Base-by-base conservation (phyloP, 1,140 invertebrate species). In the Muscidifurax raptorellus region DNA sequence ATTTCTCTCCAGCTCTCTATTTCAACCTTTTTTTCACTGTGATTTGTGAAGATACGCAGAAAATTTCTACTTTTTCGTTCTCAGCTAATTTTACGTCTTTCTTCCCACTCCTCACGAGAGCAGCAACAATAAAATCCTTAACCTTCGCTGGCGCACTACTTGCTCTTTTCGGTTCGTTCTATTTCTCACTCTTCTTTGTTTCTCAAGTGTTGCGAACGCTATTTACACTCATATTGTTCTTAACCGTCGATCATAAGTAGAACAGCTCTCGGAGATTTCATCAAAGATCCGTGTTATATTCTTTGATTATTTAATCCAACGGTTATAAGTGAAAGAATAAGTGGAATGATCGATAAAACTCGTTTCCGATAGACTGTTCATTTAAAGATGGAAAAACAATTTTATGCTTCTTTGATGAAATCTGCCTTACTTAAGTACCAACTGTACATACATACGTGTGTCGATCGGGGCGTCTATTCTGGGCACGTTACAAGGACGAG, bases 141-240 rank as follows among this genome's bases (percentile, higher is more conserved):
- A 59, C 79, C 30, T 30, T 12, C 6, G 59, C 22, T 52, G 59
- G 12, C 27, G 4, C 2, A 52, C 9, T 72, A 40, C 30, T 64
- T 47, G 6, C n/a, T 64, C 40, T 64, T 25, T 32, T 64, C 15
- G 10, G 25, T 75, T 36, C 59, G 30, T 75, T 64, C 44, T 27
- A 82, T 15, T 66, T 40, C 25, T 80, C 32, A 69, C 66, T 32
- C 44, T 72, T 72, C 30, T 5, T 13, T 25, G 15, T 28, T 69
- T 28, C 30, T 82, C 27, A 82, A 64, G 47, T 64, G 69, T 74
- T 64, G 25, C 30, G 4, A 28, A 18, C 28, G 36, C 47, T 74
- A 82, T 82, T 82, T 82, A 82, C 71, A 82, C 32, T 59, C 6
- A 64, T 3, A 28, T 64, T 64, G 12, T 64, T 81, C n/a, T 71